Conservation (phyloP, 2,888 invertebrate species). For the Caprella mutica region DNA sequence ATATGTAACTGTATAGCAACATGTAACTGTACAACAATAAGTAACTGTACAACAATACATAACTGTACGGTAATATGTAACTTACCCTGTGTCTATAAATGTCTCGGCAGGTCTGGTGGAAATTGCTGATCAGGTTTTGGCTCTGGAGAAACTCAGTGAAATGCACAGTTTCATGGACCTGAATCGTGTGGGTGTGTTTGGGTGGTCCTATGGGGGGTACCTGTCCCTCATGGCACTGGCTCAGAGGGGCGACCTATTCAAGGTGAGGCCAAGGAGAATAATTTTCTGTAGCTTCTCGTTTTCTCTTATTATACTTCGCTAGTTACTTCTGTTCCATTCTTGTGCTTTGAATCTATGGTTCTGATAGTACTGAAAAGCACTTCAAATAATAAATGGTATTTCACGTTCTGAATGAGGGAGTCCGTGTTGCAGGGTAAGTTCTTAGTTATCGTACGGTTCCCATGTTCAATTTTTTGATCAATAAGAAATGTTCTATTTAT, state of each 20-base stretch:
- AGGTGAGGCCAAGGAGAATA: conserved; percentile 48
- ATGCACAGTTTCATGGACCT: conserved; percentile 80
- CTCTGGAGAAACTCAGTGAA: conserved; percentile 71
- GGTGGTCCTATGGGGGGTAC: conserved; percentile 99
- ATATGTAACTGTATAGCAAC: too few species aligned
- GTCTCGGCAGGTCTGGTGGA: conserved; percentile 68
- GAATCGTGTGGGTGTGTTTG: conserved; percentile 84
- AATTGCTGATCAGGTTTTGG: conserved; percentile 63
- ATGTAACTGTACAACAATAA: too few species aligned
- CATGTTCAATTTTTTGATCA: too few species aligned
- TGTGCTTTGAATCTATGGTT: background rate
- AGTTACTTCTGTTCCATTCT: background rate
- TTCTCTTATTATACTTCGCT: too few species aligned
- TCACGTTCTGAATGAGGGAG: background rate
- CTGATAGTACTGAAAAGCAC: background rate
- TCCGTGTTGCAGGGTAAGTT: background rate
- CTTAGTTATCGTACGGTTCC: too few species aligned
- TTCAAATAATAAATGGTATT: background rate
- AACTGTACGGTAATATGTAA: too few species aligned
- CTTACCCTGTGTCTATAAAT: conserved; percentile 85
- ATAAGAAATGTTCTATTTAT: too few species aligned
- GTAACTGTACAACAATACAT: too few species aligned
- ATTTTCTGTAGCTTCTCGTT: too few species aligned
- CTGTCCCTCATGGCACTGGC: conserved; percentile 87
- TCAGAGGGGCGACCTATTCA: conserved; percentile 83